Conservation (phyloP, 2,888 invertebrate genomes). For the Tetheella fluctuosa region DNA sequence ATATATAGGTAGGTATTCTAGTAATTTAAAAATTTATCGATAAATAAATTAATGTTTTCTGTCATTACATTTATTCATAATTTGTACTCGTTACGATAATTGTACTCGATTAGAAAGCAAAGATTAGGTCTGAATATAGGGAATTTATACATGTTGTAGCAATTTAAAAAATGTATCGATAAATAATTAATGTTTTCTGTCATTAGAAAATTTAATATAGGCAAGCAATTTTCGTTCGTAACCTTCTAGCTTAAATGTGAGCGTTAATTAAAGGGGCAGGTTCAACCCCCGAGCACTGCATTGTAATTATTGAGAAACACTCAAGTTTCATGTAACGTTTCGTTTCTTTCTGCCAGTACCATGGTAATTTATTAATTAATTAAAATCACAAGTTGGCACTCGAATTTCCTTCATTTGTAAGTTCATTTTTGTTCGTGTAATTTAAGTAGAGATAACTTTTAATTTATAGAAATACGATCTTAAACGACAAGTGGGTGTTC, state of each 20-base stretch:
- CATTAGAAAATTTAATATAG: not conserved
- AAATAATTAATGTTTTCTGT: not conserved
- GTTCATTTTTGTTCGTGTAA: not conserved
- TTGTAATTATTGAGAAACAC: conserved; percentile 52
- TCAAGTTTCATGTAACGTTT: conserved; percentile 39
- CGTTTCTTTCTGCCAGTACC: conserved; percentile 34
- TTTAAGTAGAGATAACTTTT: not conserved
- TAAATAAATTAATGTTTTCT: too few species aligned
- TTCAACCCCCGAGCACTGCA: conserved; percentile 27
- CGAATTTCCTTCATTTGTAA: not conserved
- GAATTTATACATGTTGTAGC: too few species aligned
- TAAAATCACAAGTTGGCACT: conserved; percentile 1
- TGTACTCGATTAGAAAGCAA: too few species aligned
- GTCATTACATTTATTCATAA: too few species aligned
- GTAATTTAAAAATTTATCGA: too few species aligned
- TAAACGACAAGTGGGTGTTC: not conserved
- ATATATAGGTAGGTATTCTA: too few species aligned
- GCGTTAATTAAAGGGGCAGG: conserved; percentile 45
- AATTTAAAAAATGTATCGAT: too few species aligned
- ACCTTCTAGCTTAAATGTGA: conserved; percentile 20
- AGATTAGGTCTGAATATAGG: too few species aligned
- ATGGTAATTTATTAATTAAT: conserved; percentile 35
- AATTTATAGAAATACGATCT: not conserved
- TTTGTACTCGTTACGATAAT: too few species aligned
- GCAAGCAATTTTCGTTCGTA: not conserved